Evolutionary conservation across 1,140 invertebrate species (phyloP), one percentile per base, ranked within the genome.

Genomic region (Zophobas atratus): DNA sequence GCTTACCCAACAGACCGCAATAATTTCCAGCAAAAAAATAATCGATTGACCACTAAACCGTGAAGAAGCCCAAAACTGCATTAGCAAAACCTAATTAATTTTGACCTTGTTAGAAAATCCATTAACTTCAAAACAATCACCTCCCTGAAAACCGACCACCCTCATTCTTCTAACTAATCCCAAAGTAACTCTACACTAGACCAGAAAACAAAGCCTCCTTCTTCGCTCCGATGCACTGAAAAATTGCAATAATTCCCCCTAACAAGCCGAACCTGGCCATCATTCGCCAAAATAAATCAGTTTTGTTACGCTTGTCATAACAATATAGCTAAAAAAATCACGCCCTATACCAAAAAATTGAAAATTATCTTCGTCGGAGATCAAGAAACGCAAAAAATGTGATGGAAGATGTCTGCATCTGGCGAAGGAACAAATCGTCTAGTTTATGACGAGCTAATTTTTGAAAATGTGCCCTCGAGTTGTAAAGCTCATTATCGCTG

Each of bases 401-500:
- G 49, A 51, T 2, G 4, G 20, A 51, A 51, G 2, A 20, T 5
- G 49, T 2, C 6, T 20, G 20, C 49, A 51, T 51, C 6, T 51
- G 49, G 49, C 49, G n/a, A 51, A 20, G 3, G 0, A 20, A 51
- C 49, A 4, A 51, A 51, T 51, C 49, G n/a, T 20, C 6, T 20
- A n/a, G 49, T 51, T 51, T 51, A 51, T 51, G 49, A 51, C 49
- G 49, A 51, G 49, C 49, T 51, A 51, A 51, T 51, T 51, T 51
- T 20, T 20, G 20, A 51, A 51, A 51, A 51, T 46, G 43, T 8
- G 43, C 43, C 3, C 43, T 2, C 49, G 2, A 51, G 49, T 20
- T 41, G 36, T 70, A 36, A 33, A 70, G 36, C 63, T 70, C 36
- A 70, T 70, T 70, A 70, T 49, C 57, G 34, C 35, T 1, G 63